These are phyloP conservation scores for Thalassaphorura encarpata DNA, from an alignment of 1,140 invertebrate genomes.

Conservation along the genomic window DNA sequence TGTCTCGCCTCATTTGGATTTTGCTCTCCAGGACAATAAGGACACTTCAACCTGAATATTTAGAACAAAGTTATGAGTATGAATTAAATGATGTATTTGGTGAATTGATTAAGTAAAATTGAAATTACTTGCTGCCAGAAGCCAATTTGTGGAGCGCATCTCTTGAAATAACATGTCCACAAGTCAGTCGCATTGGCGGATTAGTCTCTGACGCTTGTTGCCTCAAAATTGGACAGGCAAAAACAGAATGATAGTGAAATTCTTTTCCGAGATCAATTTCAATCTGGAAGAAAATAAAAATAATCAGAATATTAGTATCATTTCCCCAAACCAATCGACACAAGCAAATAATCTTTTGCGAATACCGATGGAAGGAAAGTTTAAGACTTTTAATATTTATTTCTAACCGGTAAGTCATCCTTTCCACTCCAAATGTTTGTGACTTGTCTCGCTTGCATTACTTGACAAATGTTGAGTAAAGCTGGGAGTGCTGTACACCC, in stretches of 20 bases:
- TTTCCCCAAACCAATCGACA: no score
- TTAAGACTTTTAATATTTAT: background rate
- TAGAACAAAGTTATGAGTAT: constrained; percentile 10
- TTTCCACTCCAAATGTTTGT: constrained; percentile 88
- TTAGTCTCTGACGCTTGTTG: constrained; percentile 94
- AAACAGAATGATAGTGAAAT: constrained; percentile 90
- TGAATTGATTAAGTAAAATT: constrained; percentile 8
- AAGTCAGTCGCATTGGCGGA: constrained; percentile 92
- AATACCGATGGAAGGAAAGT: background rate
- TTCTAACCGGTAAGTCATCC: constrained; percentile 85
- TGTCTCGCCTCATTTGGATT: constrained; percentile 81
- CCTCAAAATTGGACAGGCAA: constrained; percentile 94
- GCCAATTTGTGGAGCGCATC: constrained; percentile 93
- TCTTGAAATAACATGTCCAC: constrained; percentile 95
- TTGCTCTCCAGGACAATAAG: constrained; percentile 95
- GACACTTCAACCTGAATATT: constrained; percentile 82
- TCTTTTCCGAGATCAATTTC: constrained; percentile 82
- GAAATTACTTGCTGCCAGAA: constrained; percentile 74
- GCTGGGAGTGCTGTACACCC: constrained; percentile 88
- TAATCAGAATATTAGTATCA: constrained; percentile 4
- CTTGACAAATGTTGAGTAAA: constrained; percentile 86
- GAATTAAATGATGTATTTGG: constrained; percentile 33
- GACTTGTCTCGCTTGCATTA: constrained; percentile 91
- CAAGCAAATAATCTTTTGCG: background rate
- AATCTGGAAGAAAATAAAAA: constrained; percentile 51